Percentiles rank a stretch among this genome's conserved stretches.
Evolutionary conservation across 2,113 vertebrate species (phyloP).

Genomic region (Tyto alba): DNA sequence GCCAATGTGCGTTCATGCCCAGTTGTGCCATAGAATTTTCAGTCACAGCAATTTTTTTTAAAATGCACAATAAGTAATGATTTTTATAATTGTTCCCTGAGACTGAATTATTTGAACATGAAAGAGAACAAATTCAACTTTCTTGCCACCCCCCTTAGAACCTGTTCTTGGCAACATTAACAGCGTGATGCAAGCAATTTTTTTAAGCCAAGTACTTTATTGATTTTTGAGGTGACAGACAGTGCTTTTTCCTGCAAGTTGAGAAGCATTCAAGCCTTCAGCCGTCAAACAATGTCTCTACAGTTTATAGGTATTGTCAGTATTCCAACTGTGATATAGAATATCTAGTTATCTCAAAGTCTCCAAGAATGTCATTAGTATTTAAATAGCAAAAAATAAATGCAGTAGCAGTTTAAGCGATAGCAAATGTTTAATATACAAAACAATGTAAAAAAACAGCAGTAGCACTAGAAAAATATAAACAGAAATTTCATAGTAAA

Average conservation of each 20-base stretch:
- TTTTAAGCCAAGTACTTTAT: not conserved
- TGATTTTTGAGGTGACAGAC: not conserved
- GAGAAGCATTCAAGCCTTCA: not conserved
- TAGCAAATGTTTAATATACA: not conserved
- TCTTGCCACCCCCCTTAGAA: not conserved
- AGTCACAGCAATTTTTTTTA: not conserved
- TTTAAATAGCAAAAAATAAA: not conserved
- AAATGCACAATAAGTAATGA: not conserved
- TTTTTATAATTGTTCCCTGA: not conserved
- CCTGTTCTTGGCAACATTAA: not conserved
- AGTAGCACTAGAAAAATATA: not conserved
- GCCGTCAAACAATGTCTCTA: not conserved
- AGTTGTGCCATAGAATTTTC: not conserved
- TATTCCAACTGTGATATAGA: not conserved
- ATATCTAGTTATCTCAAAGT: not conserved
- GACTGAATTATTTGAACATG: not conserved
- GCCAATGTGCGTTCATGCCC: accelerated
- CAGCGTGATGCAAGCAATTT: not conserved
- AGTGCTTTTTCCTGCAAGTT: not conserved
- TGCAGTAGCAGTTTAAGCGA: not conserved
- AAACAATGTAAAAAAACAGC: not conserved
- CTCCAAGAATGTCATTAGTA: not conserved
- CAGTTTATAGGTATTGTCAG: not conserved
- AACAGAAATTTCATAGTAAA: not conserved
- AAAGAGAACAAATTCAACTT: not conserved